Evolutionary conservation across 2,888 invertebrate species (phyloP), one percentile per base, ranked within the genome.

Genomic region (Athalia cordata): DNA sequence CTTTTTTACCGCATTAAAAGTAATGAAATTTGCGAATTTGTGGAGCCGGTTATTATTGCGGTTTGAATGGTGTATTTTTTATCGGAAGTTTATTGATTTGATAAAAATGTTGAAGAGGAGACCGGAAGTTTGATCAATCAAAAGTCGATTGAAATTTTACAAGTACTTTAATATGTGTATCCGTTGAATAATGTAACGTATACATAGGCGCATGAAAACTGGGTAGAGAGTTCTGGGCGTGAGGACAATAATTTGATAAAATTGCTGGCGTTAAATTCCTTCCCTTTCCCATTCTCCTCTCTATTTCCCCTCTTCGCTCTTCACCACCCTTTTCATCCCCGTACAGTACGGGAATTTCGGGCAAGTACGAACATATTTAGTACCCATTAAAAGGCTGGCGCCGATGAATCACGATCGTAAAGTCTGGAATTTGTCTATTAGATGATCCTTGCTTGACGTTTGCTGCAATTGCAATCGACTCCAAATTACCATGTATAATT

Each of bases 351-450:
- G 75, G 75, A 62, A 75, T 75, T 75, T 75, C 75, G 75, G 75
- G 75, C 61, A 64, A 75, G 75, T 75, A 62, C 75, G 75, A 75
- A 75, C 75, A 75, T 75, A 75, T 75, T 75, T 75, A 75, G 75
- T 75, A 67, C 78, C 80, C 81, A 77, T 81, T 82, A 81, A 82
- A 82, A 81, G 78, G 80, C 80, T 79, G 47, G 81, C 81, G 81
- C 80, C 81, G 81, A 80, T 81, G 80, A 78, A 81, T 82, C 81
- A 82, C 77, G 78, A 79, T 83, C 82, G 72, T 81, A 81, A 80
- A 81, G 61, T 64, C 64, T 15, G 75, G 75, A 75, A 75, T 75
- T 75, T 52, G 75, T 75, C 75, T 75, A 75, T 75, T 75, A 75
- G 75, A 75, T 75, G 62, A 62, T 52, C 29, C 29, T 29, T 29